These are phyloP conservation scores for Pediacus dermestoides DNA, from an alignment of 2,888 invertebrate species.

Conservation along the genomic window DNA sequence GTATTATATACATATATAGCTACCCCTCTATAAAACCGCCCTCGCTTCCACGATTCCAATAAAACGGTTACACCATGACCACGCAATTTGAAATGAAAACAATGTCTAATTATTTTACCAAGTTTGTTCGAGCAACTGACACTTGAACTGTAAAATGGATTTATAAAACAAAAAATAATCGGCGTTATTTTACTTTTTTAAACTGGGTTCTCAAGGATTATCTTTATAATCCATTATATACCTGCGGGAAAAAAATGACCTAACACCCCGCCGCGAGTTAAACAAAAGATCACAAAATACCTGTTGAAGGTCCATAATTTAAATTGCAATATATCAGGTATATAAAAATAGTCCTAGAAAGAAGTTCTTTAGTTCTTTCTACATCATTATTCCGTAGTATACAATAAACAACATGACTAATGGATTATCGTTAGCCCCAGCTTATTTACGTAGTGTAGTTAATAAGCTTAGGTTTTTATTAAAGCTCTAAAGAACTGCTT, in stretches of 20 bases:
- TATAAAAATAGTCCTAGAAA: conserved; percentile 5
- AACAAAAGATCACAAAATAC: conserved; percentile 27
- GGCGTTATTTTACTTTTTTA: no score
- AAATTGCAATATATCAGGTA: conserved; percentile 9
- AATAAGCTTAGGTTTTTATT: conserved; percentile 4
- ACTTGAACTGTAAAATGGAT: no score
- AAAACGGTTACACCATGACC: conserved; percentile 19
- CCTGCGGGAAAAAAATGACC: conserved; percentile 13
- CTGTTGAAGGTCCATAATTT: conserved; percentile 21
- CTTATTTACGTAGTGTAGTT: conserved; percentile 1
- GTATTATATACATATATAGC: no score
- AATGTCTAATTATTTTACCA: no score
- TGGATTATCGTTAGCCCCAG: conserved; percentile 6
- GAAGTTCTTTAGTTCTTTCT: background rate
- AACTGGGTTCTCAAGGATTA: no score
- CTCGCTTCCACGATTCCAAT: conserved; percentile 19
- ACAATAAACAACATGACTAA: conserved; percentile 8
- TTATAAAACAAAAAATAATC: no score
- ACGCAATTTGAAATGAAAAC: conserved; percentile 2
- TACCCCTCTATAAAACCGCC: conserved; percentile 21
- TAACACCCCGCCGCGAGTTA: conserved; percentile 20
- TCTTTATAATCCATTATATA: no score
- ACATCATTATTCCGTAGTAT: conserved; percentile 2
- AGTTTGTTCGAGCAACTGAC: no score
- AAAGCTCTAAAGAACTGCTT: no score